These are phyloP conservation scores for Erebia ligea DNA, from an alignment of 2,888 invertebrate species.

Conservation along the genomic window DNA sequence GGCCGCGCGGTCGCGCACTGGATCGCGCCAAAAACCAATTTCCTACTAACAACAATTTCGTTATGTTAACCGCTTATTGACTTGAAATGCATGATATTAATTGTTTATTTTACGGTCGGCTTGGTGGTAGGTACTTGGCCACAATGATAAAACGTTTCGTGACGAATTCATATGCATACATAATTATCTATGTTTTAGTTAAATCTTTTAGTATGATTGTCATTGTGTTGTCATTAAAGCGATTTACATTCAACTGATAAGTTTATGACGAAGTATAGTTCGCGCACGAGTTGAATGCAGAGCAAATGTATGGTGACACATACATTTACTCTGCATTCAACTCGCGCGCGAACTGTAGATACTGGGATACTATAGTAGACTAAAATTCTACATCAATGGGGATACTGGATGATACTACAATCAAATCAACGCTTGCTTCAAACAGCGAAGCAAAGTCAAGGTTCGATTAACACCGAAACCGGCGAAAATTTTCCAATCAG, in stretches of 20 bases:
- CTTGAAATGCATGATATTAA: constrained; percentile 25
- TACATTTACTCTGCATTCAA: no score
- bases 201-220: no score
- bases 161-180: no score
- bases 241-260: no score
- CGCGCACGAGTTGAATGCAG: no score
- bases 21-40: constrained; percentile 77
- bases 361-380: no score
- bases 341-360: no score
- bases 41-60: constrained; percentile 73
- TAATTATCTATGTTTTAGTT: background rate
- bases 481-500: constrained; percentile 82
- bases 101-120: background rate
- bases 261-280: background rate
- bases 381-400: no score
- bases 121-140: background rate
- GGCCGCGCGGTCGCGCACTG: constrained; percentile 68
- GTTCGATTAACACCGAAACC: constrained; percentile 80
- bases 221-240: no score
- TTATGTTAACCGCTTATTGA: constrained; percentile 51
- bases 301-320: no score
- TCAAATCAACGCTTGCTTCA: constrained; percentile 61
- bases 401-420: background rate
- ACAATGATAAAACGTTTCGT: background rate
- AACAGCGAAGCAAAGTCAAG: constrained; percentile 70